phyloP scores from a whole-genome alignment of 2,888 invertebrate species.

The Xestia sexstrigata region DNA sequence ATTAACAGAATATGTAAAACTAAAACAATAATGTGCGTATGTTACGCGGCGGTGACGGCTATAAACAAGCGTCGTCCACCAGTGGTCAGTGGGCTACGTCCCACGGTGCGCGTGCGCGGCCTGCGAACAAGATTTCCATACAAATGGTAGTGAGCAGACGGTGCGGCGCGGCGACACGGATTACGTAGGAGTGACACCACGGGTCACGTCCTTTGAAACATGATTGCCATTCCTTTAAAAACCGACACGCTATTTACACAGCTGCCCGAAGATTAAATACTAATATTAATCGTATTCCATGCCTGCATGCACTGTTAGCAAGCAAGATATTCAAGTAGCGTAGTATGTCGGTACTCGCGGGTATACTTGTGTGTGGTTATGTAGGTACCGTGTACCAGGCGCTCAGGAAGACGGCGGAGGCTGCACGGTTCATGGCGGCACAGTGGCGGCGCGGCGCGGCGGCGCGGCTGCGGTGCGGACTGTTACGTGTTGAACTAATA shows the following conservation, averaged over 20 bases:
- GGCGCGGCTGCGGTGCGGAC: background rate
- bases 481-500: slow-evolving; percentile 8
- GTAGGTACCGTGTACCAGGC: slow-evolving; percentile 8
- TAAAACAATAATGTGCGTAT: slow-evolving; percentile 30
- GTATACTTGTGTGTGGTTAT: background rate
- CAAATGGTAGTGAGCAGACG: background rate
- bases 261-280: background rate
- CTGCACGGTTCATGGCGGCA: background rate
- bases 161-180: background rate
- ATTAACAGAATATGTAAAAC: slow-evolving; percentile 23
- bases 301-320: background rate
- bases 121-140: slow-evolving; percentile 17
- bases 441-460: background rate
- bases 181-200: background rate
- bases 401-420: background rate
- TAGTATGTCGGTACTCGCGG: background rate
- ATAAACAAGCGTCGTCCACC: slow-evolving; percentile 14
- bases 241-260: background rate
- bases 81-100: slow-evolving; percentile 1
- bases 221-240: background rate
- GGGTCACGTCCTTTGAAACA: background rate
- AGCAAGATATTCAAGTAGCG: slow-evolving; percentile 22
- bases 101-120: slow-evolving; percentile 5
- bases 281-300: background rate
- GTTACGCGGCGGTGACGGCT: slow-evolving; percentile 3